Percentiles rank a stretch among this genome's conserved stretches.
These are phyloP conservation scores for Sorex fumeus DNA, from an alignment of 2,113 vertebrate species.

Conservation along the genomic window DNA sequence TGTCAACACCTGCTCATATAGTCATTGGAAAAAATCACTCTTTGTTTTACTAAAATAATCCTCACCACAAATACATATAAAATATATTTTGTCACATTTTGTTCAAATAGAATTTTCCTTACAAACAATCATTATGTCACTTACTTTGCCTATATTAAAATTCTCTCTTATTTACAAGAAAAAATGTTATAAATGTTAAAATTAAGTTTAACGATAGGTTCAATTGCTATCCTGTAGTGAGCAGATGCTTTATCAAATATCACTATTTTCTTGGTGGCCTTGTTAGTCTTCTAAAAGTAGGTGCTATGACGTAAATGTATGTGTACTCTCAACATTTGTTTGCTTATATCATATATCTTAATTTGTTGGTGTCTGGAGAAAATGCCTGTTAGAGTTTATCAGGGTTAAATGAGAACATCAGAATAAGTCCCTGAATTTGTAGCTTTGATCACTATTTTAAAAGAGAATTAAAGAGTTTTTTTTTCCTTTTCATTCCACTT, in stretches of 20 bases:
- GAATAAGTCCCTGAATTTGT: background rate
- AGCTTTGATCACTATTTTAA: background rate
- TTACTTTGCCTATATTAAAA: background rate
- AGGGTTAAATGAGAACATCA: background rate
- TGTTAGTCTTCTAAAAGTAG: background rate
- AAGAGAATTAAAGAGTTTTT: background rate
- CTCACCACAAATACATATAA: background rate
- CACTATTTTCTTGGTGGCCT: background rate
- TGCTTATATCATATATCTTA: background rate
- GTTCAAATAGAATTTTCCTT: background rate
- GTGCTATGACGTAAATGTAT: background rate
- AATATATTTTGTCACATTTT: constrained; percentile 29
- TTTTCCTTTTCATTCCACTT: background rate
- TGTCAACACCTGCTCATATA: background rate
- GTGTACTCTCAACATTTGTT: background rate
- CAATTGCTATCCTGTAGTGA: too few species aligned
- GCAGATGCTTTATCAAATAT: background rate
- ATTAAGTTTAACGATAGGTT: too few species aligned
- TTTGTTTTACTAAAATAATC: background rate
- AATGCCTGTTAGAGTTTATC: background rate
- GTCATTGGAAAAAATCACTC: background rate
- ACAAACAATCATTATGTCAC: background rate
- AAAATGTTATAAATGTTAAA: background rate
- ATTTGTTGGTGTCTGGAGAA: background rate
- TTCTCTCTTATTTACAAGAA: background rate